These are phyloP conservation scores for Eunapius fragilis DNA, from an alignment of 37 sponge, comb jelly and placozoan species.

Conservation along the genomic window DNA sequence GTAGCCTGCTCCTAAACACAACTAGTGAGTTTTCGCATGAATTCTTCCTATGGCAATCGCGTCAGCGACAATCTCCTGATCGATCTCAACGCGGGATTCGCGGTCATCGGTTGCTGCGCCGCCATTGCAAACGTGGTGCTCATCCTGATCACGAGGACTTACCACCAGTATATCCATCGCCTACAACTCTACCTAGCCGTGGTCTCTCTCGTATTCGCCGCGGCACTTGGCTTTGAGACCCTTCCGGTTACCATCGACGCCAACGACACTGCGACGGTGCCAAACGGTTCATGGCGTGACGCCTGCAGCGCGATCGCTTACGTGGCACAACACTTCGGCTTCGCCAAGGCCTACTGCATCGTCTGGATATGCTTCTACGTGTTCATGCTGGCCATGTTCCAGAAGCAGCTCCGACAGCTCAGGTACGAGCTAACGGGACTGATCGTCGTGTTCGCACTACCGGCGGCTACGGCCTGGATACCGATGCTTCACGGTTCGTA, in stretches of 20 bases:
- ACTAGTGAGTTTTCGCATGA: too few relatives aligned
- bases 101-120: not conserved
- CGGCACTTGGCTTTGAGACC: not conserved
- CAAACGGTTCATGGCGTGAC: not conserved
- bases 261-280: not conserved
- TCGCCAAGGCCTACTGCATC: not conserved
- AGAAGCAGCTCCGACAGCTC: not conserved
- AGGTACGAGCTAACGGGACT: not conserved
- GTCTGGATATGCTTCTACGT: not conserved
- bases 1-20: too few relatives aligned
- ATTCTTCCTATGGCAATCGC: too few relatives aligned
- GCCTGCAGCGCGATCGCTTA: not conserved
- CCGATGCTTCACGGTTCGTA: not conserved
- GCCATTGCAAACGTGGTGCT: not conserved
- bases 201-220: not conserved
- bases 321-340: not conserved
- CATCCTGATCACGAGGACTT: not conserved
- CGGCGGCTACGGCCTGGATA: not conserved
- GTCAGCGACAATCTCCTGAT: not conserved
- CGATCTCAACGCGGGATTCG: not conserved
- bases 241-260: not conserved
- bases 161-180: not conserved
- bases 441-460: not conserved
- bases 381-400: not conserved
- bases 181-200: not conserved